phyloP scores from a whole-genome alignment of 1,140 invertebrate species.

The Arctopsyche grandis region DNA sequence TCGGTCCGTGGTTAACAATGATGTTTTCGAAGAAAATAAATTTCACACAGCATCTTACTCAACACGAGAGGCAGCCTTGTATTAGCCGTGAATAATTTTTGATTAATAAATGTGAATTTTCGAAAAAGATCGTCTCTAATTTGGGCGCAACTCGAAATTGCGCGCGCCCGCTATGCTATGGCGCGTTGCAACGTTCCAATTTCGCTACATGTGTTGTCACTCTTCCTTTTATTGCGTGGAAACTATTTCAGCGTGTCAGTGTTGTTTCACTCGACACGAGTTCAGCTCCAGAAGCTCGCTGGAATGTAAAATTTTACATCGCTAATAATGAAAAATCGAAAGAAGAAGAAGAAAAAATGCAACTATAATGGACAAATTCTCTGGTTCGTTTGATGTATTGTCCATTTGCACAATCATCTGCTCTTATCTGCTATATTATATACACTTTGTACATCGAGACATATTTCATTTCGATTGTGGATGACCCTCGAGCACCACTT shows the following conservation, averaged over 20 bases:
- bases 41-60: too few species aligned
- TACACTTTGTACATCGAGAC: too few species aligned
- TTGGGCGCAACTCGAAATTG: constrained; percentile 6
- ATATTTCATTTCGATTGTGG: not conserved
- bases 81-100: too few species aligned
- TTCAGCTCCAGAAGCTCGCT: constrained; percentile 36
- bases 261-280: constrained; percentile 35
- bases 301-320: constrained; percentile 22
- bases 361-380: not conserved
- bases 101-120: too few species aligned
- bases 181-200: constrained; percentile 9
- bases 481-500: constrained; percentile 4
- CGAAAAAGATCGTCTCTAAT: not conserved
- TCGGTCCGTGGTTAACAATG: too few species aligned
- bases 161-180: not conserved
- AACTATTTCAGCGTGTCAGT: constrained; percentile 42
- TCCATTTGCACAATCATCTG: not conserved
- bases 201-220: constrained; percentile 42
- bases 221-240: constrained; percentile 43
- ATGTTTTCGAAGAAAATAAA: too few species aligned
- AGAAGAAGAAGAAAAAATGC: not conserved
- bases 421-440: too few species aligned
- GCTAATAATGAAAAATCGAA: not conserved
- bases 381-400: not conserved
- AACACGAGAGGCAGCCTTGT: too few species aligned